phyloP scores from a whole-genome alignment of 2,797 vertebrate species.

The Myotis findleyi region DNA sequence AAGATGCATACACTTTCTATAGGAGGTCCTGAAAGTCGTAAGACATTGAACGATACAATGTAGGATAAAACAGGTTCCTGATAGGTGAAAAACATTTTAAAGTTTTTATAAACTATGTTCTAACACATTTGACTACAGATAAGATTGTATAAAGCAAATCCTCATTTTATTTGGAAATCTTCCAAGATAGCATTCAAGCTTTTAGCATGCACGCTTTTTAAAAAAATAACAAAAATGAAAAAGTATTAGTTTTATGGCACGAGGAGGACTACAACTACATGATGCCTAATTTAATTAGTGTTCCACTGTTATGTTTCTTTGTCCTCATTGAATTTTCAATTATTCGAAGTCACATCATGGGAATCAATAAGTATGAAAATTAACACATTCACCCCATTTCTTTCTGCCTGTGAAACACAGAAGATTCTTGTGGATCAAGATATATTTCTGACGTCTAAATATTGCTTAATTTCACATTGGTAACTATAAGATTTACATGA shows the following conservation, averaged over 20 bases:
- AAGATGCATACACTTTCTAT: neutral
- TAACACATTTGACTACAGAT: neutral
- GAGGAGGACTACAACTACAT: neutral
- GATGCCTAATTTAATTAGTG: neutral
- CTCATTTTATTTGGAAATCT: neutral
- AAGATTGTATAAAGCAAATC: neutral
- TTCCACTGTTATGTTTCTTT: neutral
- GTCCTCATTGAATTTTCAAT: neutral
- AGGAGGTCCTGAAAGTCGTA: neutral
- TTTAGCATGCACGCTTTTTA: neutral
- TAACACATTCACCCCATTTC: neutral
- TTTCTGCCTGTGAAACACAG: neutral
- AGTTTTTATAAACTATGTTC: neutral
- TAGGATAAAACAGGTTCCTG: neutral
- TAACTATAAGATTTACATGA: neutral
- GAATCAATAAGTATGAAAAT: slow-evolving; percentile 6
- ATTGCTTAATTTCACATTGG: neutral
- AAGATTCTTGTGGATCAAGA: neutral
- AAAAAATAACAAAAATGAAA: neutral
- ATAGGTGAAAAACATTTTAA: neutral
- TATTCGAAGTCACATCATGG: neutral
- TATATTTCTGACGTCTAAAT: neutral
- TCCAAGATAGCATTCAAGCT: neutral
- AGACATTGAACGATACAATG: neutral
- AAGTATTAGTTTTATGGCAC: neutral